Conservation (phyloP, 2,113 vertebrate genomes). For the Phyllopteryx taeniolatus region DNA sequence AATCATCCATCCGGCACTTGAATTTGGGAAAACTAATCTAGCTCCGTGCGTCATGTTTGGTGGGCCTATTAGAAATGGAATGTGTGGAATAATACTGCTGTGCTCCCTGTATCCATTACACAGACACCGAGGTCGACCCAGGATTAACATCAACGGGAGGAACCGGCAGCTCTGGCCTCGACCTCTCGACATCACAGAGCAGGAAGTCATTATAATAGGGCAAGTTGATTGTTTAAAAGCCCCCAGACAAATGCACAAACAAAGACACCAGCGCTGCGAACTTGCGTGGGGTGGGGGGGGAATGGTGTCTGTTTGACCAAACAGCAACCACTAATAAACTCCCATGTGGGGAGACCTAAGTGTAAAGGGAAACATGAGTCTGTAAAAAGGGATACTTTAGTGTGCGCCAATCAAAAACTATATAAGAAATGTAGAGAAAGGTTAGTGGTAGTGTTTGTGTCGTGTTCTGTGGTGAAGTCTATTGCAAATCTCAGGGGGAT, state of each 20-base stretch:
- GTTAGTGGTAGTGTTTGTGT: background rate
- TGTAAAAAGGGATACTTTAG: slow-evolving; percentile 9
- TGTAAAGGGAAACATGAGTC: slow-evolving; percentile 19
- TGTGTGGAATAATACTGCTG: slow-evolving; percentile 18
- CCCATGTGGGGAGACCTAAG: slow-evolving; percentile 26
- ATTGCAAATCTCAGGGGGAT: background rate
- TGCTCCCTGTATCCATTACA: slow-evolving; percentile 38
- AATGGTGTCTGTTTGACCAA: slow-evolving; percentile 36
- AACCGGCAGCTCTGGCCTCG: slow-evolving; percentile 40
- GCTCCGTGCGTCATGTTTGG: slow-evolving; percentile 11
- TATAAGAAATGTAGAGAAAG: background rate
- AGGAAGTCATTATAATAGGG: slow-evolving; percentile 38
- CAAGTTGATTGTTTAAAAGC: slow-evolving; percentile 15
- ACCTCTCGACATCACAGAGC: slow-evolving; percentile 13
- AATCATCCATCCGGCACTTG: slow-evolving; percentile 20
- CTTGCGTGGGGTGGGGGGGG: slow-evolving; percentile 17
- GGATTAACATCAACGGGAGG: slow-evolving; percentile 44
- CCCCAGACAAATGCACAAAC: slow-evolving; percentile 11
- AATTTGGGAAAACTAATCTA: slow-evolving; percentile 30
- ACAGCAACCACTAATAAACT: slow-evolving; percentile 39
- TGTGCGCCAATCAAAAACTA: background rate
- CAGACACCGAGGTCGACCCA: slow-evolving; percentile 39
- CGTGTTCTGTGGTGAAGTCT: background rate
- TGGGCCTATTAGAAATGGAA: slow-evolving; percentile 58
- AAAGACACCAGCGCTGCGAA: slow-evolving; percentile 11